Evolutionary conservation across 2,113 vertebrate species (phyloP).

Genomic region (Astur gentilis): DNA sequence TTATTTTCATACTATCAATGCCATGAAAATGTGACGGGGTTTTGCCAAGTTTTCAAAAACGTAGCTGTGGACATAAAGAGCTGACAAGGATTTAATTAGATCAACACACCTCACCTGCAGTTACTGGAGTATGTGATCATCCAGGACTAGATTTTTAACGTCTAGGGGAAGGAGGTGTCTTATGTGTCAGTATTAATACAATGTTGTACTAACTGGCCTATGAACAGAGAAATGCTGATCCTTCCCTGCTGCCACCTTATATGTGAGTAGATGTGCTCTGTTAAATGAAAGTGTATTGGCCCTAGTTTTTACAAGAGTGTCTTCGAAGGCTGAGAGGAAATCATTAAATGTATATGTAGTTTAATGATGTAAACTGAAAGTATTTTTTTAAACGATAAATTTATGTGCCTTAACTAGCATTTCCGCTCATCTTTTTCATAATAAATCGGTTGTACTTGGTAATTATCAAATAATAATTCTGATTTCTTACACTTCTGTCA

Average conservation of each 20-base stretch:
- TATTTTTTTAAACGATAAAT: neutral
- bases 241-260: neutral
- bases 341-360: neutral
- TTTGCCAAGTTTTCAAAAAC: neutral
- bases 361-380: neutral
- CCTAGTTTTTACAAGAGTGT: neutral
- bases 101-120: neutral
- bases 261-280: neutral
- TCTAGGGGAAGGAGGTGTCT: neutral
- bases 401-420: neutral
- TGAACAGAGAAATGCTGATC: neutral
- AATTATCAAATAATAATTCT: neutral
- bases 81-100: neutral
- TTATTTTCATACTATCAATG: neutral
- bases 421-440: neutral
- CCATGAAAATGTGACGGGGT: neutral
- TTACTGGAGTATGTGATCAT: neutral
- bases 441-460: neutral
- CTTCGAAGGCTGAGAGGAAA: neutral
- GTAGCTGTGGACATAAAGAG: neutral
- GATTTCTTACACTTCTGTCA: neutral
- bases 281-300: neutral
- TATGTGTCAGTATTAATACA: neutral
- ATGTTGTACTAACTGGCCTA: neutral
- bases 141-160: neutral